Evolutionary conservation across 2,888 invertebrate species (phyloP), one percentile per base, ranked within the genome.

Genomic region (Nymphalis polychloros): DNA sequence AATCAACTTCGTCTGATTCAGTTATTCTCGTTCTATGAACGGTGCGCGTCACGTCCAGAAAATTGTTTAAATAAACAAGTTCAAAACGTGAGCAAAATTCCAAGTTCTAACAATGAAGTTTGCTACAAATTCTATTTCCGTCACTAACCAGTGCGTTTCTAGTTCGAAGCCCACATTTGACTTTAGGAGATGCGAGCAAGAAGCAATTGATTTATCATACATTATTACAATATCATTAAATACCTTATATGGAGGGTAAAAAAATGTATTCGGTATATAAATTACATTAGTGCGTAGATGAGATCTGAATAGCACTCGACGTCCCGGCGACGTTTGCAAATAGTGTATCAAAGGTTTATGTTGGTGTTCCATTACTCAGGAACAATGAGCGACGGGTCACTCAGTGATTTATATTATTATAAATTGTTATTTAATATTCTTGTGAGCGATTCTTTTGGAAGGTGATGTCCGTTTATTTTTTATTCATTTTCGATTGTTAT

Each of bases 201-300:
- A 80, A 72, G 27, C 67, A 74, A 7, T 65, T 85, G 66, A 72
- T 87, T 20, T 75, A 82, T 72, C 82, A 84, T 16, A 77, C 77
- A 3, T 69, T 72, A 20, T 77, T 76, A 0, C 70, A 81, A 13
- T 84, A 80, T 61, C 27, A 73, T 3, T 77, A 78, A 0, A 79
- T 84, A 23, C 86, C 85, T 1, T 81, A 81, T 17, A 68, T 75
- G 2, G 66, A 78, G 85, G 59, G 79, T 78, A 8, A 86, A 86
- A 1, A 70, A 76, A 79, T 60, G 74, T 82, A 8, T 86, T 23
- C 23, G 49, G 53, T 50, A 19, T 50, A 65, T 60, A 65, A 52
- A 55, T 68, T 59, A 66, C 41, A 57, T 59, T 59, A 63, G 49
- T 20, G 31, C 17, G 27, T 60, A 63, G 52, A 64, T 64, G 57